Percentiles rank a stretch among this genome's conserved stretches.
These are phyloP conservation scores for Leptestheria dahalacensis DNA, from an alignment of 1,140 invertebrate genomes.

Conservation along the genomic window DNA sequence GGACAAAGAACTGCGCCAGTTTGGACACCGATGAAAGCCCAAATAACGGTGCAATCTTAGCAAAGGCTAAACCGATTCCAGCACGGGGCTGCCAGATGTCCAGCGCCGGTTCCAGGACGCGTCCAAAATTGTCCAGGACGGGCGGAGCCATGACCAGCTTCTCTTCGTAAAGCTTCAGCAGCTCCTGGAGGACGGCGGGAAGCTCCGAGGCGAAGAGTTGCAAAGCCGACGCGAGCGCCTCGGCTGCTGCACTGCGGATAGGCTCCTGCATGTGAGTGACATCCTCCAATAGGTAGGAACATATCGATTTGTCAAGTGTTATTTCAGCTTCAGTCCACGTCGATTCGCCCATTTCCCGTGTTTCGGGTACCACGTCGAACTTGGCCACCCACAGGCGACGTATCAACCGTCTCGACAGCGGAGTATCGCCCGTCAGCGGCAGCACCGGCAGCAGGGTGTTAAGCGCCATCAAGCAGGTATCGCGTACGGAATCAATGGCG, in stretches of 20 bases:
- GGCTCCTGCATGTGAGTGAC: conserved; percentile 60
- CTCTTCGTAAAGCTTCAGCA: conserved; percentile 61
- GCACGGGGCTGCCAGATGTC: conserved; percentile 77
- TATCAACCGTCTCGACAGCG: conserved; percentile 41
- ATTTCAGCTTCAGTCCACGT: conserved; percentile 49
- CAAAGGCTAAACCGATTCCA: conserved; percentile 69
- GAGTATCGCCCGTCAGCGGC: conserved; percentile 42
- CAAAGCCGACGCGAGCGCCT: conserved; percentile 53
- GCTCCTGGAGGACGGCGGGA: conserved; percentile 39
- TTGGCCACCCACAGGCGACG: conserved; percentile 60
- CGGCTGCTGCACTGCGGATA: conserved; percentile 59
- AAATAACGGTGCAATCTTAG: conserved; percentile 53
- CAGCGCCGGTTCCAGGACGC: conserved; percentile 63
- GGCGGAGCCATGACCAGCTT: conserved; percentile 68
- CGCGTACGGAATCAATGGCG: conserved; percentile 50
- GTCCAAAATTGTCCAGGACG: conserved; percentile 77
- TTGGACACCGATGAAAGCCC: conserved; percentile 38
- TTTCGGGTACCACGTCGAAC: conserved; percentile 38
- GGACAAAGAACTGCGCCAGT: conserved; percentile 51
- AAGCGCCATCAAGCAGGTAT: conserved; percentile 58
- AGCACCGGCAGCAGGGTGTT: conserved; percentile 45
- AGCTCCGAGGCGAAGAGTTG: conserved; percentile 36
- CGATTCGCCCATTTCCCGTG: conserved; percentile 43
- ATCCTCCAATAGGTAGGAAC: conserved; percentile 47
- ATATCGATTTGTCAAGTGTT: conserved; percentile 35